Conservation (phyloP, 2,797 vertebrate genomes). For the Salmo trutta region DNA sequence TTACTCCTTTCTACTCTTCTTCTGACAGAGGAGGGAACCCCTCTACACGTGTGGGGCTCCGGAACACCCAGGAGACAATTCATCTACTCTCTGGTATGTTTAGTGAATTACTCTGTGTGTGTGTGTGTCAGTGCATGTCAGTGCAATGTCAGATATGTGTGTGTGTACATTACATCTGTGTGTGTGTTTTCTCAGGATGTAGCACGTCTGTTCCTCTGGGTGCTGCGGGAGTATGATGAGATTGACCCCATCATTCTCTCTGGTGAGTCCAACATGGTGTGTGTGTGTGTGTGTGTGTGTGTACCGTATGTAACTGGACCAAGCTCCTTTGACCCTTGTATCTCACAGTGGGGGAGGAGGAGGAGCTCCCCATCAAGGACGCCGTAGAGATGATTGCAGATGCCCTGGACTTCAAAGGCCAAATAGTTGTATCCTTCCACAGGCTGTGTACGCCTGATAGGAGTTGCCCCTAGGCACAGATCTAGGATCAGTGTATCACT, state of each 20-base stretch:
- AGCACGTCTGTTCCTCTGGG: slow-evolving; percentile 92
- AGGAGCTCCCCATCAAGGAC: slow-evolving; percentile 92
- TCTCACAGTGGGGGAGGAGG: slow-evolving; percentile 88
- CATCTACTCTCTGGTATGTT: slow-evolving; percentile 84
- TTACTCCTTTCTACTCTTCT: neutral
- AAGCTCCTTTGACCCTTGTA: neutral
- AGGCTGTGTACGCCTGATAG: neutral
- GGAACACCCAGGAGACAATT: slow-evolving; percentile 90
- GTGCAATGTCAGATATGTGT: neutral
- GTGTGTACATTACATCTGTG: neutral
- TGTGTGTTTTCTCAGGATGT: slow-evolving; percentile 70
- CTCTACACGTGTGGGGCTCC: slow-evolving; percentile 88
- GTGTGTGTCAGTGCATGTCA: neutral
- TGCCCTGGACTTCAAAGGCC: slow-evolving; percentile 84
- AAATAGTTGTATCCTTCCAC: slow-evolving; percentile 88
- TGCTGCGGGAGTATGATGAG: slow-evolving; percentile 87
- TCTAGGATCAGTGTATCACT: neutral
- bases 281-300: neutral
- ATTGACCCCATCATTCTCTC: slow-evolving; percentile 94
- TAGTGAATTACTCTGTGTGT: neutral
- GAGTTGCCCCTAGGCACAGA: neutral
- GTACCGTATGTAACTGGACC: neutral
- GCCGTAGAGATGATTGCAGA: slow-evolving; percentile 82
- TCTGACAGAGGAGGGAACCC: slow-evolving; percentile 75
- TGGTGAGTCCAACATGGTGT: slow-evolving; percentile 69